A percentile compares a stretch with the other conserved stretches of the same genome.
Evolutionary conservation across 2,888 invertebrate genomes (phyloP).

Genomic region (Ichneumon xanthorius): DNA sequence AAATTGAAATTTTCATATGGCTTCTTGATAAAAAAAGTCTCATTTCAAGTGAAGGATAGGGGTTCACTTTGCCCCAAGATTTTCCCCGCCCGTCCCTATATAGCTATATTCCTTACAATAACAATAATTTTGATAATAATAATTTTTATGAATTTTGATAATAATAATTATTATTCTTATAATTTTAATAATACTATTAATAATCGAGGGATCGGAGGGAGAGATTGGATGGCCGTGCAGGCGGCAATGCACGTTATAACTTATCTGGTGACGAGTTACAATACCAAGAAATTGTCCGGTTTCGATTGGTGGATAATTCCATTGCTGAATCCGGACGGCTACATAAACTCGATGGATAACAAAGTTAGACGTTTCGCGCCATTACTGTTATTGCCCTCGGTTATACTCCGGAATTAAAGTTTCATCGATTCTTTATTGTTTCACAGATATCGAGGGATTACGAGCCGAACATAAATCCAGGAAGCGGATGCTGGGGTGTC

Average conservation of each 20-base stretch:
- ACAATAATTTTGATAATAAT: neutral
- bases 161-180: neutral
- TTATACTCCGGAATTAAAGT: slow-evolving; percentile 18
- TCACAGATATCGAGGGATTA: slow-evolving; percentile 52
- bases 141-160: neutral
- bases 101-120: too few species aligned
- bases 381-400: slow-evolving; percentile 29
- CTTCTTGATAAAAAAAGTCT: neutral
- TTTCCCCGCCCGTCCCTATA: too few species aligned
- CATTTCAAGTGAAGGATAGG: neutral
- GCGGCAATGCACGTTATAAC: slow-evolving; percentile 52
- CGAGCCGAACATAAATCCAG: slow-evolving; percentile 54
- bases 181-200: neutral
- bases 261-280: slow-evolving; percentile 55
- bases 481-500: slow-evolving; percentile 56
- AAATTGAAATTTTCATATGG: neutral
- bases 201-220: slow-evolving; percentile 55
- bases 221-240: slow-evolving; percentile 60
- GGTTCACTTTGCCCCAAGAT: neutral
- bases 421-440: neutral
- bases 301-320: slow-evolving; percentile 68
- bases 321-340: slow-evolving; percentile 63
- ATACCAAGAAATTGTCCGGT: slow-evolving; percentile 46
- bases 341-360: slow-evolving; percentile 57
- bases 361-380: slow-evolving; percentile 37